Evolutionary conservation across 2,113 vertebrate species (phyloP).

Genomic region (Brienomyrus longianalis): DNA sequence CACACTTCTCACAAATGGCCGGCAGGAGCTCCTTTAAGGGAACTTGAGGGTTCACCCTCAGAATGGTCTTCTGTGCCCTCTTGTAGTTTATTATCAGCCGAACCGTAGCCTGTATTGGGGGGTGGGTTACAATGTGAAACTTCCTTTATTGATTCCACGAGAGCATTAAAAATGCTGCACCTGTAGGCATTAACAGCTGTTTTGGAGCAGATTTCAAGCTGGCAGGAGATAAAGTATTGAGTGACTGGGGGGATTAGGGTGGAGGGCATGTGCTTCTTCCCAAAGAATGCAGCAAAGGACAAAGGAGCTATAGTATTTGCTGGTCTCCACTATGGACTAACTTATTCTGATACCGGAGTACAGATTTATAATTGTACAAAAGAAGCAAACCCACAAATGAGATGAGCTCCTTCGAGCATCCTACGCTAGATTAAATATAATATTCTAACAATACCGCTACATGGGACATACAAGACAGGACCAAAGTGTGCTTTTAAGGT

Average conservation of each 20-base stretch:
- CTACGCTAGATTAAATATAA: not conserved
- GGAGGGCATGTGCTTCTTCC: not conserved
- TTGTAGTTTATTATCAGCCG: constrained; percentile 90
- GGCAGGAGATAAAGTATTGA: not conserved
- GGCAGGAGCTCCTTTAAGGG: constrained; percentile 70
- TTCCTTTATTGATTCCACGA: not conserved
- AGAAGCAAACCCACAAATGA: not conserved
- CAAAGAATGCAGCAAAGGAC: not conserved
- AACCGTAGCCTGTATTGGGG: constrained; percentile 72
- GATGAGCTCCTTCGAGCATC: not conserved
- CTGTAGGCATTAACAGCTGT: not conserved
- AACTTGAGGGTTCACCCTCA: constrained; percentile 77
- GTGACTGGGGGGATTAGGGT: not conserved
- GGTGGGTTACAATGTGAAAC: not conserved
- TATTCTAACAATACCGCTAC: not conserved
- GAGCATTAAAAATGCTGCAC: not conserved
- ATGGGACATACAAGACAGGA: not conserved
- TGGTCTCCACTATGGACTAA: not conserved
- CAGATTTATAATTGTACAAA: not conserved
- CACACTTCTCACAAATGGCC: constrained; percentile 81
- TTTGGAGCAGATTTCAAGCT: not conserved
- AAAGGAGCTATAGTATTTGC: not conserved
- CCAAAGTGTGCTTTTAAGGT: not conserved
- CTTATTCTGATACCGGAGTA: not conserved
- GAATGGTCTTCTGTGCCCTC: constrained; percentile 80